These are phyloP conservation scores for Coptodon bakossiorum DNA, from an alignment of 2,113 vertebrate species.

Conservation along the genomic window DNA sequence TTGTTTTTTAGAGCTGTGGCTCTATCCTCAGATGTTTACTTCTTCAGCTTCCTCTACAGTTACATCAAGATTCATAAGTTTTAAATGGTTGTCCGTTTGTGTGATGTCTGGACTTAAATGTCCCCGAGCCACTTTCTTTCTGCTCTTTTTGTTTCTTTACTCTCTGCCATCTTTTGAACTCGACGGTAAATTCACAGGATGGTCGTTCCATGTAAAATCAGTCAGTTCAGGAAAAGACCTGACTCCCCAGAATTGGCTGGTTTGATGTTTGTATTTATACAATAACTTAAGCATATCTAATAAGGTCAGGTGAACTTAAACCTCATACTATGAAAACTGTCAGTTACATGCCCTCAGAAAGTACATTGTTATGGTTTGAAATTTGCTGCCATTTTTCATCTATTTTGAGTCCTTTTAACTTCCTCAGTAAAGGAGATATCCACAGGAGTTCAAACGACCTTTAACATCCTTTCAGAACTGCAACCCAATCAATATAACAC, in stretches of 20 bases:
- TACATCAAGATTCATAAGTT: background rate
- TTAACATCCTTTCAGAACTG: background rate
- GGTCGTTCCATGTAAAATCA: background rate
- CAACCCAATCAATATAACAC: background rate
- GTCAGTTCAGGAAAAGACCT: background rate
- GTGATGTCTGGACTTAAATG: slow-evolving; percentile 11
- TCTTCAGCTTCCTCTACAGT: background rate
- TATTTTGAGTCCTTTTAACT: background rate
- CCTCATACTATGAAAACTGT: background rate
- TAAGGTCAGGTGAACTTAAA: background rate
- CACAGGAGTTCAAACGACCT: background rate
- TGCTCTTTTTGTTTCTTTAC: slow-evolving; percentile 3
- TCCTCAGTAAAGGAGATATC: background rate
- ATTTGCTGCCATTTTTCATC: background rate
- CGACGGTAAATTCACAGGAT: background rate
- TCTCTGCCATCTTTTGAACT: background rate
- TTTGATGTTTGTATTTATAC: background rate
- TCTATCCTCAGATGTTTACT: background rate
- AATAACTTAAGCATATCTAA: background rate
- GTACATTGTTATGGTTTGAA: background rate
- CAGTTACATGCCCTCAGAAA: background rate
- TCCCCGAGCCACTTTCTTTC: background rate
- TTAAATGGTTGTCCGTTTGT: background rate
- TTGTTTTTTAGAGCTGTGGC: background rate
- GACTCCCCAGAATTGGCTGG: background rate